These are phyloP conservation scores for Stratiolaelaps scimitus DNA, from an alignment of 1,140 invertebrate genomes.

Conservation along the genomic window DNA sequence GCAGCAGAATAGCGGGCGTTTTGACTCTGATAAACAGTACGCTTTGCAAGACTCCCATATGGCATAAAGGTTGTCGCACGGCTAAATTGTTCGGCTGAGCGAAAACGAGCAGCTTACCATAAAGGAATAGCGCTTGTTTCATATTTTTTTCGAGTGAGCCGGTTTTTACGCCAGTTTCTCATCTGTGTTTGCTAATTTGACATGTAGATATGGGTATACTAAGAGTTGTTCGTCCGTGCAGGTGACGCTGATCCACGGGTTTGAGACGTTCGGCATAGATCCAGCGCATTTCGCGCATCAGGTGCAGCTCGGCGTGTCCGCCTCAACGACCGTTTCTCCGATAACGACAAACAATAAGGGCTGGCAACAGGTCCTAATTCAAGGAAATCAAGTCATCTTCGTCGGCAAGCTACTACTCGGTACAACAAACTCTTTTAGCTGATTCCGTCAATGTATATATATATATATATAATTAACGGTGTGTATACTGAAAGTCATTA, in stretches of 20 bases:
- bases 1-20: no score
- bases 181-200: neutral
- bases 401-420: conserved; percentile 58
- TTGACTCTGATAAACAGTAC: no score
- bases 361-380: conserved; percentile 61
- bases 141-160: conserved; percentile 18
- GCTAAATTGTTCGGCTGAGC: no score
- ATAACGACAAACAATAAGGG: conserved; percentile 54
- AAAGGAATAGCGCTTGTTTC: no score
- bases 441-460: no score
- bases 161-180: no score
- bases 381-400: conserved; percentile 76
- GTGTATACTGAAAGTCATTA: no score
- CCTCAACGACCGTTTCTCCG: conserved; percentile 65
- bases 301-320: conserved; percentile 68
- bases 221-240: conserved; percentile 41
- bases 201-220: conserved; percentile 4
- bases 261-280: conserved; percentile 69
- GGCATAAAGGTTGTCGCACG: no score
- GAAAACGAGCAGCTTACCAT: no score
- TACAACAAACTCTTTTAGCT: no score
- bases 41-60: no score
- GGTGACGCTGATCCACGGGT: conserved; percentile 74
- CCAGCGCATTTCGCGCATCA: conserved; percentile 61
- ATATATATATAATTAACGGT: no score